phyloP scores from a whole-genome alignment of 2,888 invertebrate genomes.

The Pterostichus niger region DNA sequence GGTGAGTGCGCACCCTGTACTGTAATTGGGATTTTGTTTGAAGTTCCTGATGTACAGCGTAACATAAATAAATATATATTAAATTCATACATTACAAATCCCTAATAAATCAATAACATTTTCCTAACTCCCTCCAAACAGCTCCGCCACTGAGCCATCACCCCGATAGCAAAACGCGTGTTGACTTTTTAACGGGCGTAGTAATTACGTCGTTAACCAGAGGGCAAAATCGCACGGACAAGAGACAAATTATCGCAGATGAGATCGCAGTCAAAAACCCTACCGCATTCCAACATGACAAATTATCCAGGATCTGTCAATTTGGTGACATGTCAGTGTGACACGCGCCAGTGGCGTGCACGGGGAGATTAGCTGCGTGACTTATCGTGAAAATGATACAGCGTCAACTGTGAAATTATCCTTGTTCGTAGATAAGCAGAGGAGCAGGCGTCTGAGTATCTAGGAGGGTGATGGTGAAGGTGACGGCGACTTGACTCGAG shows the following conservation, averaged over 20 bases:
- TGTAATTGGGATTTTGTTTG: too few relatives aligned
- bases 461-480: neutral
- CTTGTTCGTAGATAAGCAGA: slow-evolving; percentile 30
- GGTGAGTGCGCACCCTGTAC: too few relatives aligned
- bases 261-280: slow-evolving; percentile 59
- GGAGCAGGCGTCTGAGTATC: neutral
- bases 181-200: slow-evolving; percentile 59
- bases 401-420: slow-evolving; percentile 34
- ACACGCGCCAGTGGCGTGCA: slow-evolving; percentile 30
- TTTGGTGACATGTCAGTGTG: slow-evolving; percentile 27
- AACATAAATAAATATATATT: too few relatives aligned
- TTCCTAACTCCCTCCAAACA: neutral
- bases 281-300: slow-evolving; percentile 54
- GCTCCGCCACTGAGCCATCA: slow-evolving; percentile 15
- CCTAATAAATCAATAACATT: neutral
- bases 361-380: slow-evolving; percentile 24
- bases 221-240: slow-evolving; percentile 48
- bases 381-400: slow-evolving; percentile 21
- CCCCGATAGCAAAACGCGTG: slow-evolving; percentile 38
- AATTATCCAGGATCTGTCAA: slow-evolving; percentile 64
- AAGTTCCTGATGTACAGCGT: too few relatives aligned
- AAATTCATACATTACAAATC: neutral
- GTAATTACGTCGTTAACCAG: slow-evolving; percentile 60
- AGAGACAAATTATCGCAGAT: slow-evolving; percentile 56
- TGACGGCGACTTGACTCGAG: neutral